Conservation (phyloP, 2,797 vertebrate genomes). For the Capromys pilorides region DNA sequence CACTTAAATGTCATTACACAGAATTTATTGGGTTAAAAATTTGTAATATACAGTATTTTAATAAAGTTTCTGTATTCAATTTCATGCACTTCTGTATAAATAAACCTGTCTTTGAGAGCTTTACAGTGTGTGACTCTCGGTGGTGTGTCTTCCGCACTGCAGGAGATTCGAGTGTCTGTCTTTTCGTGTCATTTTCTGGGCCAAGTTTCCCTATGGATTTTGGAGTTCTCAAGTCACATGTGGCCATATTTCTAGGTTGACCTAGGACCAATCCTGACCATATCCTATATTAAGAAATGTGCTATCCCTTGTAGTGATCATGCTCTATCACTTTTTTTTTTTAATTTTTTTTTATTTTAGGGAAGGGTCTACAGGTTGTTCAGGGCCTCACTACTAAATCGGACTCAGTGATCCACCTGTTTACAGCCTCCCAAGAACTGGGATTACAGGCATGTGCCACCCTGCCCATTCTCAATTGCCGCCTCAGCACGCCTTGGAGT, state of each 20-base stretch:
- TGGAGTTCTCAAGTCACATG: background rate
- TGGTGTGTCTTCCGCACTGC: background rate
- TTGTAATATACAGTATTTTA: slow-evolving; percentile 81
- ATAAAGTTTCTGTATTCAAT: slow-evolving; percentile 76
- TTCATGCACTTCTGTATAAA: slow-evolving; percentile 81
- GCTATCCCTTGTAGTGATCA: background rate
- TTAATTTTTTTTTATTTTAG: too few species aligned
- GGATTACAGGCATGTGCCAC: too few species aligned
- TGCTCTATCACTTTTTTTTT: background rate
- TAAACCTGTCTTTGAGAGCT: slow-evolving; percentile 76
- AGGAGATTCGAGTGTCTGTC: background rate
- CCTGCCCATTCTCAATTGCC: too few species aligned
- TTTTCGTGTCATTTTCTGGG: background rate
- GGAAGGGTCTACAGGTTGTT: too few species aligned
- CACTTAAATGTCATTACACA: slow-evolving; percentile 73
- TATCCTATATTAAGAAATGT: background rate
- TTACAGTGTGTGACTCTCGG: slow-evolving; percentile 7
- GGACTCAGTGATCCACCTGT: too few species aligned
- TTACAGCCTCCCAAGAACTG: too few species aligned
- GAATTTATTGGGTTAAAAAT: slow-evolving; percentile 73
- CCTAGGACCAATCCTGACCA: too few species aligned
- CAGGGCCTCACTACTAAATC: too few species aligned
- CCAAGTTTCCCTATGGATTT: background rate
- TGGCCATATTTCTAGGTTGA: background rate
- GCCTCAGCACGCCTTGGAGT: too few species aligned